Evolutionary conservation across 2,888 invertebrate species (phyloP), one percentile per base, ranked within the genome.

Genomic region (Conchocele bisecta): DNA sequence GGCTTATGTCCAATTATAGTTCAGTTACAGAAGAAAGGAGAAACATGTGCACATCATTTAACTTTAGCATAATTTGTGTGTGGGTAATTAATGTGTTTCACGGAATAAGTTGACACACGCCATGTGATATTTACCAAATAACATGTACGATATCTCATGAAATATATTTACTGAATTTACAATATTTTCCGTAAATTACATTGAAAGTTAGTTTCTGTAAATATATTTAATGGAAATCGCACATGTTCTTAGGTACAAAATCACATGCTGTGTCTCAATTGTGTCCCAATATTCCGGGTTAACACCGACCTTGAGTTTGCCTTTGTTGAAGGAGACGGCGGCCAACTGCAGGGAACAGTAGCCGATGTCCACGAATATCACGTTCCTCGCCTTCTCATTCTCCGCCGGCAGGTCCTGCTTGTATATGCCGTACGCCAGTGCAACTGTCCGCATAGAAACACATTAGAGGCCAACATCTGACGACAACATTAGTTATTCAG

Each of bases 291-390:
- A n/a, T n/a, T n/a, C n/a, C n/a, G n/a, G n/a, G n/a, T n/a, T 11
- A n/a, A 20, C 5, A 46, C 50, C 58, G 81, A 94, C 94, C 93
- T 94, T 94, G 63, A 99, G 93, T 92, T 98, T 98, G 65, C 98
- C 98, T 90, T 97, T 97, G 91, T 98, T 95, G 91, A 99, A 99
- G 63, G 97, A 96, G 91, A 95, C 96, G 28, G 95, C 95, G 82
- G 95, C 94, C 2, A 96, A 95, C 93, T 99, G 99, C 29, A 90
- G 50, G 67, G 96, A 94, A 60, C 97, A 94, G 88, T 99, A 96
- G 15, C 99, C 99, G 91, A 97, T 96, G 91, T 99, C 99, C 54
- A 99, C 96, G 92, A 99, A 99, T 13, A 98, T 95, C 13, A 99
- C 97, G 92, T 97, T 96, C 68, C 96, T 94, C 3, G 91, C 85